A percentile compares a stretch with the other conserved stretches of the same genome.
Evolutionary conservation across 2,797 vertebrate genomes (phyloP).

Genomic region (Sebastes taczanowskii): DNA sequence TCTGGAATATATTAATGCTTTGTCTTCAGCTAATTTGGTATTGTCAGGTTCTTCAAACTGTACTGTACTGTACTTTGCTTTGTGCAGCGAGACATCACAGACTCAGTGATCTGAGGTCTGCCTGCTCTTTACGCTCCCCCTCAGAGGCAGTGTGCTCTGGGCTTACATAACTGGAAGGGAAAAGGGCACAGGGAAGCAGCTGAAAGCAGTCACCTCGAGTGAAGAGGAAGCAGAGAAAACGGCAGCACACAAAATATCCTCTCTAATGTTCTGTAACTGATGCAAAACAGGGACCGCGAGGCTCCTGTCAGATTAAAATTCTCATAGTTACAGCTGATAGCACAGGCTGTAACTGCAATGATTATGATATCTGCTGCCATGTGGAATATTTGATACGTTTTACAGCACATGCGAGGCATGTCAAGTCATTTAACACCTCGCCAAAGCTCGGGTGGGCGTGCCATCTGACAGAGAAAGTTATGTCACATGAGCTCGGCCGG

Average conservation of each 20-base stretch:
- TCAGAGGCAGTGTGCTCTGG: conserved; percentile 28
- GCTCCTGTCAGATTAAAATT: not conserved
- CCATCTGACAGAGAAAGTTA: conserved; percentile 25
- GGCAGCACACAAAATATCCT: not conserved
- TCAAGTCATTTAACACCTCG: not conserved
- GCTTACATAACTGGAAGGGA: conserved; percentile 60
- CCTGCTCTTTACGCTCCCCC: conserved; percentile 39
- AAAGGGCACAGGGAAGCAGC: conserved; percentile 49
- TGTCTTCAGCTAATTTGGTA: not conserved
- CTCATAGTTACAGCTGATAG: not conserved
- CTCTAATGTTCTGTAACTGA: not conserved
- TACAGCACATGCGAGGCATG: not conserved
- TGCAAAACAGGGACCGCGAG: not conserved
- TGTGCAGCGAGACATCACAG: conserved; percentile 22
- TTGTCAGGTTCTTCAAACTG: not conserved
- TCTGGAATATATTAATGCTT: conserved; percentile 2
- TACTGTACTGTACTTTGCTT: not conserved
- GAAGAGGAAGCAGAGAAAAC: conserved; percentile 21
- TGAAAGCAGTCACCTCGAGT: conserved; percentile 41
- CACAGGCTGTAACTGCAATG: not conserved
- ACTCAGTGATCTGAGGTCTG: conserved; percentile 38
- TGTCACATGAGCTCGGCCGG: conserved; percentile 7
- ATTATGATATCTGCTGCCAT: not conserved
- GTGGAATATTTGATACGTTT: not conserved
- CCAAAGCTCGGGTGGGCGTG: not conserved